Percentiles rank a stretch among this genome's conserved stretches.
Evolutionary conservation across 2,888 invertebrate species (phyloP).

Genomic region (Calliopum simillimum): DNA sequence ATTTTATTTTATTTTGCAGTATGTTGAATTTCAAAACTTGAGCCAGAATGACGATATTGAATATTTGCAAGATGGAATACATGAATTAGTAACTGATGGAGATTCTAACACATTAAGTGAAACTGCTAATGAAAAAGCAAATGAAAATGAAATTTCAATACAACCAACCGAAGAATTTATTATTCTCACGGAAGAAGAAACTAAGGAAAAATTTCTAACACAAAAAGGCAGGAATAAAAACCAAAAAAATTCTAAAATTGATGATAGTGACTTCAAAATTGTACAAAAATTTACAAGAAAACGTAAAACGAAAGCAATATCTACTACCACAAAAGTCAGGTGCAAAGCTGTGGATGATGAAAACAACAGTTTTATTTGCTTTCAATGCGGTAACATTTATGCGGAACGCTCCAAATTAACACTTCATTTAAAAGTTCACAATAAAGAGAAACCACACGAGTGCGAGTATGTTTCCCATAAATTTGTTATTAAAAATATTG

Average conservation of each 20-base stretch:
- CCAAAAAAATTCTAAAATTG: neutral
- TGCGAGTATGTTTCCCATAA: slow-evolving; percentile 57
- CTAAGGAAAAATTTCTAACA: neutral
- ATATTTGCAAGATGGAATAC: slow-evolving; percentile 25
- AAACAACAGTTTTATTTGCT: slow-evolving; percentile 50
- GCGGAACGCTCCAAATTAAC: slow-evolving; percentile 57
- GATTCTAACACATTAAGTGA: too few species aligned
- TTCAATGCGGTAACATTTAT: slow-evolving; percentile 60
- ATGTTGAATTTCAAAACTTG: slow-evolving; percentile 11
- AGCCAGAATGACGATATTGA: slow-evolving; percentile 26
- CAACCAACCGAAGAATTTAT: too few species aligned
- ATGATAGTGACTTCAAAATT: neutral
- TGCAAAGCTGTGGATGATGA: neutral
- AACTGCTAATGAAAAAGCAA: too few species aligned
- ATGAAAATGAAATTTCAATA: too few species aligned
- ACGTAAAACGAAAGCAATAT: neutral
- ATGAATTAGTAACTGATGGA: neutral
- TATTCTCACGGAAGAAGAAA: neutral
- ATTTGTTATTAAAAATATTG: neutral
- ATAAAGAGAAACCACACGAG: slow-evolving; percentile 58
- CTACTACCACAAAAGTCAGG: neutral
- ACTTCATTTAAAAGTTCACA: slow-evolving; percentile 60
- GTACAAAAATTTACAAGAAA: neutral
- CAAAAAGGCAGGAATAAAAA: neutral
- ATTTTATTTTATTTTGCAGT: neutral